Percentiles rank a stretch among this genome's conserved stretches.
Conservation (phyloP, 2,797 vertebrate species). For the Heteromormyrus szaboi region DNA sequence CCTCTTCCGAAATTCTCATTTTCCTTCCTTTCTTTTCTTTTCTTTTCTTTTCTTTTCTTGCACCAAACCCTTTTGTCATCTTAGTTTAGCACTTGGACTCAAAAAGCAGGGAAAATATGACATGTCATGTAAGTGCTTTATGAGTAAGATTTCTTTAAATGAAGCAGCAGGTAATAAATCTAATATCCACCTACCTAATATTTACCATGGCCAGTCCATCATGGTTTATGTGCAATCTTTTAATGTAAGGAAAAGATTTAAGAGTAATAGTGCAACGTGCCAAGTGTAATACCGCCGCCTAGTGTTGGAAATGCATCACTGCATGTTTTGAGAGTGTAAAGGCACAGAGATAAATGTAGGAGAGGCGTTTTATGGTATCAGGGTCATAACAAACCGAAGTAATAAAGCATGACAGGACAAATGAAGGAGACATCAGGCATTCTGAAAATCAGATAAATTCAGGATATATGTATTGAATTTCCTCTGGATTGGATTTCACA, state of each 20-base stretch:
- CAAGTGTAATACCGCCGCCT: conserved; percentile 37
- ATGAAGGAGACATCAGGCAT: not conserved
- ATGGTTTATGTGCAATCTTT: conserved; percentile 8
- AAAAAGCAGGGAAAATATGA: not conserved
- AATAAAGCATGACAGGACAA: conserved; percentile 15
- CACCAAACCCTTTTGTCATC: not conserved
- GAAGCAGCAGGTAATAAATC: conserved; percentile 11
- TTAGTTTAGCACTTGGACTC: conserved; percentile 5
- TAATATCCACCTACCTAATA: conserved; percentile 18
- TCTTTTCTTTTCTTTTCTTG: not conserved
- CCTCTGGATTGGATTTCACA: not conserved
- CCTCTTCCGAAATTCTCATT: not conserved
- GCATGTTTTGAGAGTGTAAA: not conserved
- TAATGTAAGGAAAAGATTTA: conserved; percentile 7
- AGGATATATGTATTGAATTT: not conserved
- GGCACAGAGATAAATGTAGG: not conserved
- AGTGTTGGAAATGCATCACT: conserved; percentile 16
- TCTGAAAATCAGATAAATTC: not conserved
- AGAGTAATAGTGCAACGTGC: not conserved
- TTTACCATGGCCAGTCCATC: conserved; percentile 13
- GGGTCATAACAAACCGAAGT: not conserved
- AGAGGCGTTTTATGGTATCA: not conserved
- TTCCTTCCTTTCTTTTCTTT: not conserved
- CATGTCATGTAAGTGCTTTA: conserved; percentile 8
- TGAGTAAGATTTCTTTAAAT: conserved; percentile 14